Conservation (phyloP, 1,140 invertebrate species). For the Pseudomyrmex concolor region DNA sequence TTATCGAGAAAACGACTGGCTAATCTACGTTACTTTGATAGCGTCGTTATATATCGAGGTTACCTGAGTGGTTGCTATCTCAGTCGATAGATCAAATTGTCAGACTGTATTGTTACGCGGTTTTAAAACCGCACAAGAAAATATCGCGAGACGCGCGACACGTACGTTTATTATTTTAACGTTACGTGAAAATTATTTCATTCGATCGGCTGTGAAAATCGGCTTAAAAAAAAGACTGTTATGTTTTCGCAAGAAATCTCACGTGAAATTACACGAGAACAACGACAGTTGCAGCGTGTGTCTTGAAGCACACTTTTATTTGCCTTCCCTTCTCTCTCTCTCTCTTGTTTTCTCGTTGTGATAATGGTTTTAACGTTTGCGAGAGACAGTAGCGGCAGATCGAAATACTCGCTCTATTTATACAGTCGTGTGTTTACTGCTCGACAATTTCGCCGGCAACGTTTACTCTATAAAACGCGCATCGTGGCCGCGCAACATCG, state of each 20-base stretch:
- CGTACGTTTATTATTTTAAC: no score
- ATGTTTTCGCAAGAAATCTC: neutral
- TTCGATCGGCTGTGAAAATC: no score
- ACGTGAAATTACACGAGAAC: neutral
- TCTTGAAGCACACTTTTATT: constrained; percentile 28
- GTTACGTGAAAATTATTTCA: no score
- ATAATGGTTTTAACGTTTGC: constrained; percentile 50
- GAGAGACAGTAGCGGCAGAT: neutral
- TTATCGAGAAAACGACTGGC: constrained; percentile 66
- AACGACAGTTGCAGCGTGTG: no score
- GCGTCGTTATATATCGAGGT: constrained; percentile 14
- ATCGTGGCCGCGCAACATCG: constrained; percentile 21
- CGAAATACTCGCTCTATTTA: constrained; percentile 56
- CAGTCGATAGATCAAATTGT: constrained; percentile 52
- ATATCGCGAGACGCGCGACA: no score
- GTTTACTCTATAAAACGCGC: constrained; percentile 47
- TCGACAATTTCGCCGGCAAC: constrained; percentile 51
- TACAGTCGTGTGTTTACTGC: constrained; percentile 45
- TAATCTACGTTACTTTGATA: constrained; percentile 13
- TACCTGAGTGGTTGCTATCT: constrained; percentile 46
- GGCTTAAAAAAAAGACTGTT: no score
- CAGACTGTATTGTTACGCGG: no score
- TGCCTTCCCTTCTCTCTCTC: neutral
- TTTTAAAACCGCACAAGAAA: no score
- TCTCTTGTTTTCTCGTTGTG: constrained; percentile 1